These are phyloP conservation scores for Coenonympha glycerion DNA, from an alignment of 2,888 invertebrate species.

Conservation along the genomic window DNA sequence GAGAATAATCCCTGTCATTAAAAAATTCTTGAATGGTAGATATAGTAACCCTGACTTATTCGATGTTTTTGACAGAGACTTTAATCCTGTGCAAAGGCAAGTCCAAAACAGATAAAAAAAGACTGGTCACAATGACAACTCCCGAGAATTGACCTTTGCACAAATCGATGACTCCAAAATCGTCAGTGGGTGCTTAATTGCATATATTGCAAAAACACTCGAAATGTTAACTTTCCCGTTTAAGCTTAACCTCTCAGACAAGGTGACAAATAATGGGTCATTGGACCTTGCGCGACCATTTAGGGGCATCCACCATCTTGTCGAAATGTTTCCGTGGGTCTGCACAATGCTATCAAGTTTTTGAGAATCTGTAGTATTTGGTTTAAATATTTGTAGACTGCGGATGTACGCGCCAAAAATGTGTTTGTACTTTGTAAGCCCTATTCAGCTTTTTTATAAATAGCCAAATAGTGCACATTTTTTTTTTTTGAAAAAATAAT, in stretches of 20 bases:
- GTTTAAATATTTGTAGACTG: conserved; percentile 1
- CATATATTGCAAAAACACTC: conserved; percentile 5
- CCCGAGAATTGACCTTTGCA: not conserved
- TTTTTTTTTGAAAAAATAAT: too few relatives aligned
- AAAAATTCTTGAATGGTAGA: too few relatives aligned
- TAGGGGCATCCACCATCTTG: conserved; percentile 30
- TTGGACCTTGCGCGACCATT: conserved; percentile 42
- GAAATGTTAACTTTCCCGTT: conserved; percentile 15
- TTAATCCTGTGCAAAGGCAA: too few relatives aligned
- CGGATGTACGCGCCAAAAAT: not conserved
- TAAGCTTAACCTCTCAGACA: conserved; percentile 25
- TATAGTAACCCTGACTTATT: too few relatives aligned
- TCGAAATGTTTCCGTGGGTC: conserved; percentile 28
- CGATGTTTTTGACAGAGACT: too few relatives aligned
- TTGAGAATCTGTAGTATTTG: not conserved
- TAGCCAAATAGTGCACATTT: too few relatives aligned
- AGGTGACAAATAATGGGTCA: conserved; percentile 45
- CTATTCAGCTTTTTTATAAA: not conserved
- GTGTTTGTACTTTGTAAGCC: not conserved
- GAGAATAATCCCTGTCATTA: too few relatives aligned
- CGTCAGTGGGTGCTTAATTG: not conserved
- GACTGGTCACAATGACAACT: too few relatives aligned
- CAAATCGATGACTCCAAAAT: not conserved
- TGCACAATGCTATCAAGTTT: conserved; percentile 9
- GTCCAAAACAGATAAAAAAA: too few relatives aligned